Evolutionary conservation across 2,113 vertebrate species (phyloP).

Genomic region (Bujurquina vittata): DNA sequence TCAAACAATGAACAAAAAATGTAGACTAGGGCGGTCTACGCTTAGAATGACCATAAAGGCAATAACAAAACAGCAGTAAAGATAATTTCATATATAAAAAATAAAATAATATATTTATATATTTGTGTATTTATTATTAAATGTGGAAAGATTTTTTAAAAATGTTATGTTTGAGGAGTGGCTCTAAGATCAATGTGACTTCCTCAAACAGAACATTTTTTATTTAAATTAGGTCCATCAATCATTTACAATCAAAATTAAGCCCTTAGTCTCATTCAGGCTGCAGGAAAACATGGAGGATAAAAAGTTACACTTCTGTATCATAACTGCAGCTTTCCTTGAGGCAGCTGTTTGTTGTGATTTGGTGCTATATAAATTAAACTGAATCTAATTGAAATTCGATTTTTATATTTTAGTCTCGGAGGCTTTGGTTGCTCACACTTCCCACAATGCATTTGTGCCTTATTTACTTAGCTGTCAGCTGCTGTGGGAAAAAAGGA

Average conservation of each 20-base stretch:
- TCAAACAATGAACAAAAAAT: neutral
- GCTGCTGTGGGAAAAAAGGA: slow-evolving; percentile 23
- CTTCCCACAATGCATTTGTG: slow-evolving; percentile 17
- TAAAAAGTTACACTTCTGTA: no score
- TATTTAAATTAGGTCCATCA: neutral
- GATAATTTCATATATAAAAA: neutral
- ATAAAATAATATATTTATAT: neutral
- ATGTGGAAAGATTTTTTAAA: neutral
- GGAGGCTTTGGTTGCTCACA: neutral
- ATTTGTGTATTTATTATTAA: neutral
- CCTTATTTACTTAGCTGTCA: slow-evolving; percentile 5
- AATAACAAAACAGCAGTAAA: neutral
- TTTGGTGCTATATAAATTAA: no score
- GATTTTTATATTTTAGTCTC: neutral
- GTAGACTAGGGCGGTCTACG: neutral
- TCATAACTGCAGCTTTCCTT: neutral
- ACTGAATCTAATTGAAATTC: no score
- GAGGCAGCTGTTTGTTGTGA: no score
- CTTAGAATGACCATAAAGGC: neutral
- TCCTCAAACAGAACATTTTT: rapidly evolving
- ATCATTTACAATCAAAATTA: neutral
- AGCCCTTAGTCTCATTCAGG: neutral
- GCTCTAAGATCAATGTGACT: neutral
- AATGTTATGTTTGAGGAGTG: rapidly evolving
- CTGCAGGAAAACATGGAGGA: no score